Evolutionary conservation across 2,113 vertebrate genomes (phyloP).

Genomic region (Campylomormyrus tamandua): DNA sequence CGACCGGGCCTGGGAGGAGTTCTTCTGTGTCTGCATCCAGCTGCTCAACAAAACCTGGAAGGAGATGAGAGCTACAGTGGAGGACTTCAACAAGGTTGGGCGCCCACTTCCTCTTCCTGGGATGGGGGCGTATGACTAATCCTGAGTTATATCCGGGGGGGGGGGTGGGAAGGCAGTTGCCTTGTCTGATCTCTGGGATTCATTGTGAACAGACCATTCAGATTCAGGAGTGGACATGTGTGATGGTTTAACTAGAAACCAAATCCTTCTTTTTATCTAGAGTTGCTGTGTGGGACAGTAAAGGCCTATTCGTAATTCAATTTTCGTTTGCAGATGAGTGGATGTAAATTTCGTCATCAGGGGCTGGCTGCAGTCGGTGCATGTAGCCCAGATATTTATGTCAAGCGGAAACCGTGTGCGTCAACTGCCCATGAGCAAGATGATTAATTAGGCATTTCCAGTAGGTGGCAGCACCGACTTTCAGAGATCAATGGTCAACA

Average conservation of each 20-base stretch:
- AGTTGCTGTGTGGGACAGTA: background rate
- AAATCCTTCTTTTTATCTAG: background rate
- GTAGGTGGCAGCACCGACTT: background rate
- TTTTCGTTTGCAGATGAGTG: background rate
- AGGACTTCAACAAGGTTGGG: conserved; percentile 96
- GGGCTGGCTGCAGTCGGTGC: background rate
- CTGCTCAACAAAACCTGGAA: conserved; percentile 98
- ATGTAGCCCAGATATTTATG: background rate
- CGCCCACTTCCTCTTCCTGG: background rate
- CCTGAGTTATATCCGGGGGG: background rate
- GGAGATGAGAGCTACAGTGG: conserved; percentile 93
- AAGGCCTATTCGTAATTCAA: background rate
- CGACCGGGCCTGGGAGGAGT: conserved; percentile 91
- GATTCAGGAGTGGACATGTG: background rate
- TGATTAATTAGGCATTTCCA: background rate
- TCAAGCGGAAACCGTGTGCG: background rate
- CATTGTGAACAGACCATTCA: background rate
- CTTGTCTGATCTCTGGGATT: background rate
- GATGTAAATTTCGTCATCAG: background rate
- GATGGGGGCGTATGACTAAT: background rate
- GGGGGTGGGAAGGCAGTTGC: background rate
- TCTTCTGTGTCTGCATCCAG: conserved; percentile 96
- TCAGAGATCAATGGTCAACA: background rate
- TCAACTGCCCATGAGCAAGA: background rate
- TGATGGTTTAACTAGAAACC: background rate